phyloP scores from a whole-genome alignment of 2,113 vertebrate genomes.

The Melanotaenia duboulayi region DNA sequence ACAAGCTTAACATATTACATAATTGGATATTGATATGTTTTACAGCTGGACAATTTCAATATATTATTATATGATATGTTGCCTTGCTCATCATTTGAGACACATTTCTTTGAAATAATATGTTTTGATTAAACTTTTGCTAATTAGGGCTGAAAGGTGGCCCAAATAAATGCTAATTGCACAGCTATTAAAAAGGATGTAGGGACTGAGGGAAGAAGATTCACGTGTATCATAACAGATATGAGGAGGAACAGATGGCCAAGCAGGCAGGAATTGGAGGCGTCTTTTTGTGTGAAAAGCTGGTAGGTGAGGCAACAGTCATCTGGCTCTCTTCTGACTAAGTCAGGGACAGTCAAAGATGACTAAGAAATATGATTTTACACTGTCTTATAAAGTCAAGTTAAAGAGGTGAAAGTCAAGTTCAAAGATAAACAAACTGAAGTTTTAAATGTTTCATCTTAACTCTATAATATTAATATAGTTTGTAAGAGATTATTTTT shows the following conservation, averaged over 20 bases:
- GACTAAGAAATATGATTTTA: slow-evolving; percentile 1
- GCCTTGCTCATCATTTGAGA: background rate
- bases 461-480: no score
- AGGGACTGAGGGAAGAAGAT: background rate
- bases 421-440: background rate
- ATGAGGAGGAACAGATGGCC: slow-evolving; percentile 55
- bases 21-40: no score
- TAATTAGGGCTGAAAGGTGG: background rate
- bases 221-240: background rate
- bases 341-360: slow-evolving; percentile 12
- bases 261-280: slow-evolving; percentile 35
- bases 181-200: background rate
- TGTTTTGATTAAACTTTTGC: background rate
- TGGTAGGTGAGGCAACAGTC: slow-evolving; percentile 24
- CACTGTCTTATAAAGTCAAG: background rate
- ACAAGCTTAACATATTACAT: no score
- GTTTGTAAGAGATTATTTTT: no score
- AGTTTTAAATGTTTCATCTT: no score
- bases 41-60: background rate
- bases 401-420: background rate
- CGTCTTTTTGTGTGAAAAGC: slow-evolving; percentile 33
- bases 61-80: background rate
- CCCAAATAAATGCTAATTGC: background rate
- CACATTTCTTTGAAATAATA: background rate
- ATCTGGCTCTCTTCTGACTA: slow-evolving; percentile 24